Base-by-base conservation (phyloP, 1,140 invertebrate genomes). In the Caenorhabditis remanei region DNA sequence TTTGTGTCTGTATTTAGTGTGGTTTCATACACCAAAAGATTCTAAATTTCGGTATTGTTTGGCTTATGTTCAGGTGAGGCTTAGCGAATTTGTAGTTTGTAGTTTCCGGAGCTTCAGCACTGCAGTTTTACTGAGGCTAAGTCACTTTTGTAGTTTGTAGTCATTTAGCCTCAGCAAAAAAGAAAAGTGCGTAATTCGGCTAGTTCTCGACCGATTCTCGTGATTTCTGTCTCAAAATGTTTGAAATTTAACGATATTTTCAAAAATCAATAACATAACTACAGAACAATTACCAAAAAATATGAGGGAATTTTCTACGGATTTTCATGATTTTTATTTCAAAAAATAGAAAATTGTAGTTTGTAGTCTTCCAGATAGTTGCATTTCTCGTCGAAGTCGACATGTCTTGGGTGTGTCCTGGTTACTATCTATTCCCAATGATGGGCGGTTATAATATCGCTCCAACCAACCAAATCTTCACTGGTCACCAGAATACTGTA, bases 11-110 rank as follows among this genome's bases (percentile, higher is more conserved):
- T 71, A 71, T 46, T 46, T 71, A 6, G 65, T 71, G 11, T 71
- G 65, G 65, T 71, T 71, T 71, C 19, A 71, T 46, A 71, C 65
- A 46, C 65, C 65, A 46, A 71, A 71, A 46, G 65, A 71, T 2
- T 71, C 65, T 0, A 71, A 71, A 71, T 71, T 71, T 19, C 65
- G 65, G 41, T 71, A 71, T 71, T 71, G 65, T 46, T 46, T 71
- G 19, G 9, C 16, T 14, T 71, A 71, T 71, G 40, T 71, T 14
- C 65, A 71, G 65, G 65, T 32, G 32, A 32, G 32, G 32, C 32
- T 32, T 2, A 32, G 32, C 32, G 32, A 32, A 32, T 71, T 43
- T 3, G 65, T 71, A 46, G 61, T 40, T 41, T 65, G 32, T 32
- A 40, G 56, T 13, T 9, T 9, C 50, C 16, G 16, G 0, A 16